Evolutionary conservation across 2,888 invertebrate genomes (phyloP).

Genomic region (Apantesis nais): DNA sequence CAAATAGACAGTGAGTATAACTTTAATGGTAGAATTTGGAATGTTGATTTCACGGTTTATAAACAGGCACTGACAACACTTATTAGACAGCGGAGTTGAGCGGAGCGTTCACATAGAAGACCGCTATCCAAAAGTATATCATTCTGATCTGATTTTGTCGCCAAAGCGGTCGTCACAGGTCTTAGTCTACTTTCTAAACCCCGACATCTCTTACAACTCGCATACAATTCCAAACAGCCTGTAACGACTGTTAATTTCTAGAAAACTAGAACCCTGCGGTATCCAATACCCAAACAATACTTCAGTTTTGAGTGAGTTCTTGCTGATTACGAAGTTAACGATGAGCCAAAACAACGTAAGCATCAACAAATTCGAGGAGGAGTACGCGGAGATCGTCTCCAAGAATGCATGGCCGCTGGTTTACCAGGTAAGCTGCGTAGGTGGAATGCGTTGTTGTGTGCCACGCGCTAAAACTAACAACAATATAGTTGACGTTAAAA

Average conservation of each 20-base stretch:
- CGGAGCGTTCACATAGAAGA: conserved; percentile 47
- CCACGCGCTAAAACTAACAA: conserved; percentile 61
- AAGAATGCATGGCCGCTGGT: conserved; percentile 89
- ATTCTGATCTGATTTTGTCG: conserved; percentile 34
- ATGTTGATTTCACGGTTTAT: conserved; percentile 19
- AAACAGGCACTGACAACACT: conserved; percentile 47
- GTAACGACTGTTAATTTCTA: conserved; percentile 28
- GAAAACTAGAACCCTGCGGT: conserved; percentile 38
- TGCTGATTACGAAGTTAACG: conserved; percentile 33
- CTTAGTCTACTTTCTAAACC: conserved; percentile 18
- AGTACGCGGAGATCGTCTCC: conserved; percentile 89
- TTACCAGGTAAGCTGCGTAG: conserved; percentile 87
- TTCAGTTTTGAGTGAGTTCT: conserved; percentile 35
- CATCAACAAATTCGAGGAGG: conserved; percentile 86
- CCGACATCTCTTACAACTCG: conserved; percentile 16
- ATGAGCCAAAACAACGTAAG: conserved; percentile 49
- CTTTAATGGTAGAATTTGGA: conserved; percentile 26
- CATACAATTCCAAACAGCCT: conserved; percentile 11
- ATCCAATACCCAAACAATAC: conserved; percentile 45
- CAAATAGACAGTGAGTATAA: neutral
- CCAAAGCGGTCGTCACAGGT: conserved; percentile 32
- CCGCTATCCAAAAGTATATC: conserved; percentile 42
- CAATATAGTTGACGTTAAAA: conserved; percentile 21
- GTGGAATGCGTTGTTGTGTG: conserved; percentile 56
- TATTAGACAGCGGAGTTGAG: conserved; percentile 54